Evolutionary conservation across 2,113 vertebrate species (phyloP).

Genomic region (Stictonetta naevosa): DNA sequence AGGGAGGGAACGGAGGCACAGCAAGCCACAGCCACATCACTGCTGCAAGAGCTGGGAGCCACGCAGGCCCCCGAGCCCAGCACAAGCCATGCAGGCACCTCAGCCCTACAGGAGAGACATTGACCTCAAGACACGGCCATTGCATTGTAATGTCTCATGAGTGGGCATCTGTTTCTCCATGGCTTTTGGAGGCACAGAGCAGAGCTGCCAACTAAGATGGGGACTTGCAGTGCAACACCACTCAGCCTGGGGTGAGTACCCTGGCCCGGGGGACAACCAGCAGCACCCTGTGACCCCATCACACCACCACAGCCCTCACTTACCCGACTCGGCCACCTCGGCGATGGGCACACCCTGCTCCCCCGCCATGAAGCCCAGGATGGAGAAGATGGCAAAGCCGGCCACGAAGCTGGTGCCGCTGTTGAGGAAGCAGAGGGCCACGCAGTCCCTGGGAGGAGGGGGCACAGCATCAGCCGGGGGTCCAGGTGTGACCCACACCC

Average conservation of each 20-base stretch:
- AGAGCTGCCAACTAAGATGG: not conserved
- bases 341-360: slow-evolving; percentile 94
- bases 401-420: slow-evolving; percentile 94
- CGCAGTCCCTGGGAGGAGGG: slow-evolving; percentile 83
- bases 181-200: not conserved
- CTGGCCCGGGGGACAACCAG: not conserved
- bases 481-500: not conserved
- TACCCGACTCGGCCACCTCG: slow-evolving; percentile 93
- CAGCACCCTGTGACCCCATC: not conserved
- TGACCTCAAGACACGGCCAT: not conserved
- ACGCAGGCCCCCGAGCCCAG: not conserved
- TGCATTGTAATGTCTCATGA: not conserved
- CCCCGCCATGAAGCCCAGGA: slow-evolving; percentile 95
- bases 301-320: slow-evolving; percentile 12
- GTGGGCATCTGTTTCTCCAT: not conserved
- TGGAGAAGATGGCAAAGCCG: slow-evolving; percentile 96
- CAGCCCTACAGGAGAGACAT: rapidly evolving
- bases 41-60: not conserved
- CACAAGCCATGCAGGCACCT: not conserved
- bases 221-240: not conserved
- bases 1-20: not conserved
- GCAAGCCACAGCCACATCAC: not conserved
- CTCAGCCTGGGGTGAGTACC: not conserved
- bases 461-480: not conserved
- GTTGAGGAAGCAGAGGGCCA: slow-evolving; percentile 92